Evolutionary conservation across 2,888 invertebrate genomes (phyloP).

Genomic region (Aspidapion aeneum): DNA sequence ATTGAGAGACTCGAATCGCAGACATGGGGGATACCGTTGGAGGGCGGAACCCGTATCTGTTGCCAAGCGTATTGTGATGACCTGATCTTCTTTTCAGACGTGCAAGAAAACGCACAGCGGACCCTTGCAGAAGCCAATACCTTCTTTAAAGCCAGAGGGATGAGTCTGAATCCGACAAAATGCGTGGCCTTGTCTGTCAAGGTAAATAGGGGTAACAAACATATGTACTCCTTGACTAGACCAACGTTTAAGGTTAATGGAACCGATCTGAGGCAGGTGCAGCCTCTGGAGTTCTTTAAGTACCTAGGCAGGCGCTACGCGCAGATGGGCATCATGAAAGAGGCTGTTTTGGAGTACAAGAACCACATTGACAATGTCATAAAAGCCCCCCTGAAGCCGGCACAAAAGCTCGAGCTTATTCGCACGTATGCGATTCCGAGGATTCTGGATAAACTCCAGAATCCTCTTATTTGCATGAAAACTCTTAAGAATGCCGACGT

Average conservation of each 20-base stretch:
- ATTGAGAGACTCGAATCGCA: constrained; percentile 4
- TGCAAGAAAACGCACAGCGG: constrained; percentile 8
- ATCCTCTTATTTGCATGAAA: constrained; percentile 27
- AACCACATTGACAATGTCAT: constrained; percentile 30
- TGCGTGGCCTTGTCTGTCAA: constrained; percentile 12
- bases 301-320: constrained; percentile 26
- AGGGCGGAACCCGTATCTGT: background rate
- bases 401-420: constrained; percentile 40
- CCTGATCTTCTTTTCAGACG: too few species aligned
- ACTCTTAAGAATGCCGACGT: constrained; percentile 15
- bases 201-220: too few species aligned
- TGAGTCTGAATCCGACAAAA: constrained; percentile 26
- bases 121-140: background rate
- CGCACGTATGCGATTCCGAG: constrained; percentile 38
- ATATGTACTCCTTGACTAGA: background rate
- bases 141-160: constrained; percentile 22
- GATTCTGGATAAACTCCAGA: constrained; percentile 39
- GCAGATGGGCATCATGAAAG: constrained; percentile 19
- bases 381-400: constrained; percentile 42
- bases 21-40: background rate
- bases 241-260: background rate
- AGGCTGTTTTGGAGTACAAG: constrained; percentile 13
- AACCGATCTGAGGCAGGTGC: background rate
- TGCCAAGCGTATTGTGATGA: constrained; percentile 23
- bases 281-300: constrained; percentile 16